Evolutionary conservation across 2,113 vertebrate genomes (phyloP), one percentile per base, ranked within the genome.

Genomic region (Okapia johnstoni): DNA sequence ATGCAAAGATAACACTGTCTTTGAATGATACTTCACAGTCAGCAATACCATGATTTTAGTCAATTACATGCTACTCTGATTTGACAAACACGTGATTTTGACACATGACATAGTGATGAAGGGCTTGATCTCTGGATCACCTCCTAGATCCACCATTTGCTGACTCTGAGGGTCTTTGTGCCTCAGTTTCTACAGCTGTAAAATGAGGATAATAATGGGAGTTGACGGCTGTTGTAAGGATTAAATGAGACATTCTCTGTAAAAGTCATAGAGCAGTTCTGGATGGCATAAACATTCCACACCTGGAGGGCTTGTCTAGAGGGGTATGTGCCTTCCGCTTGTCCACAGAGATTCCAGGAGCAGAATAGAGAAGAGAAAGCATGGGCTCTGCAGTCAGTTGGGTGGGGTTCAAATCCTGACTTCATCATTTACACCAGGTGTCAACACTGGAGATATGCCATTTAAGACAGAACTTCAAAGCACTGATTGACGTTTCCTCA

Each of bases 301-400:
- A 40, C 14, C 21, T 4, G 3, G 52, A 25, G 19, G 21, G 15
- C 54, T 86, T 23, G 13, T 19, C 73, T 83, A 16, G 25, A 36
- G 26, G n/a, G 3, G 5, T 2, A 2, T 33, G n/a, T 16, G 2
- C 36, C 23, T 88, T 30, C 60, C 54, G 12, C 60, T n/a, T 17
- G 8, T 66, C 52, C 21, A n/a, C 17, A 70, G 6, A 30, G 93
- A 88, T 2, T 0, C 9, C 79, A 30, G 14, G 48, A 83, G 33
- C 36, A 17, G 8, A 5, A 2, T 2, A 12, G 19, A 61, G 30
- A 25, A 30, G 9, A 9, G 14, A 46, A 61, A 40, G 2, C 1
- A 4, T n/a, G 48, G 43, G 10, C 15, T 52, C 76, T 48, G 48
- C 14, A 28, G 48, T 26, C 28, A 33, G 8, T 6, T 3, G 23